Evolutionary conservation across 92 coral and sea anemone genomes (phyloP).

Genomic region (Pocillopora grandis): DNA sequence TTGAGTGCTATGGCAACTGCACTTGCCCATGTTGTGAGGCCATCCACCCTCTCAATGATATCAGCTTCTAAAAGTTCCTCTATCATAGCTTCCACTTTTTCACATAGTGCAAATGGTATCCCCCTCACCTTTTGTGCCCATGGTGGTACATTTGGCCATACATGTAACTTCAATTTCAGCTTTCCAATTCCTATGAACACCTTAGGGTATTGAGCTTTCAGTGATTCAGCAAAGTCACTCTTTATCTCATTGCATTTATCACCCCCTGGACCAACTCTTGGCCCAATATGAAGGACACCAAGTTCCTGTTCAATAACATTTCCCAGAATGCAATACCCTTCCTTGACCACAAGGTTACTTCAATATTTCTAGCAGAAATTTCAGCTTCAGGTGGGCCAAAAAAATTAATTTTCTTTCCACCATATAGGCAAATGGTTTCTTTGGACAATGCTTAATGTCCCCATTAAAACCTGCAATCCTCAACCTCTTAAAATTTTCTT

Average conservation of each 20-base stretch:
- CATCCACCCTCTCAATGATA: conserved; percentile 42
- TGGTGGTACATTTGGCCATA: conserved; percentile 40
- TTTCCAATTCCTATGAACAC: conserved; percentile 58
- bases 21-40: conserved; percentile 42
- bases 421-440: conserved; percentile 52
- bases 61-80: conserved; percentile 47
- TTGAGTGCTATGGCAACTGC: conserved; percentile 38
- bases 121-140: conserved; percentile 54
- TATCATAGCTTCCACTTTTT: conserved; percentile 46
- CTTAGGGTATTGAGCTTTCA: conserved; percentile 45
- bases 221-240: conserved; percentile 3
- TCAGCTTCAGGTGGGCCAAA: conserved; percentile 25
- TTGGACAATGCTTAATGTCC: conserved; percentile 32
- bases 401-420: conserved; percentile 25
- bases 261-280: conserved; percentile 36
- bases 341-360: conserved; percentile 34
- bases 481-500: conserved; percentile 39
- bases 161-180: conserved; percentile 51
- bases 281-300: conserved; percentile 57
- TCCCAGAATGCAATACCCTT: conserved; percentile 62
- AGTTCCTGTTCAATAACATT: conserved; percentile 42
- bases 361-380: conserved; percentile 3
- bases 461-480: conserved; percentile 46
- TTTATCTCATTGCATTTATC: conserved; percentile 41
- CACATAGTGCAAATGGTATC: conserved; percentile 40